Evolutionary conservation across 2,797 vertebrate genomes (phyloP).

Genomic region (Sitta carolinensis): DNA sequence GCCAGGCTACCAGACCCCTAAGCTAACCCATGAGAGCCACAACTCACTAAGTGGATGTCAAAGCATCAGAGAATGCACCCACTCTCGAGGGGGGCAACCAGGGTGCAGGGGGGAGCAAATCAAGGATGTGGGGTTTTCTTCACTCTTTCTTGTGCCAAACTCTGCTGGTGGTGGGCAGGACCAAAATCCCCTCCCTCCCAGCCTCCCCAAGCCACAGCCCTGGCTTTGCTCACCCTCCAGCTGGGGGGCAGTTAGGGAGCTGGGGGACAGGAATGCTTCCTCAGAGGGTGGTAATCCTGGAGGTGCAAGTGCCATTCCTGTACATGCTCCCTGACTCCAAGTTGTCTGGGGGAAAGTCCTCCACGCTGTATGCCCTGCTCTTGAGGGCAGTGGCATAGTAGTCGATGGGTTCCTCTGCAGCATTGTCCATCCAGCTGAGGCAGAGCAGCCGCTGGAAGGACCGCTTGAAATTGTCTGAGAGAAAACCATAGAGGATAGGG

Average conservation of each 20-base stretch:
- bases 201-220: background rate
- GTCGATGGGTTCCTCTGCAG: constrained; percentile 87
- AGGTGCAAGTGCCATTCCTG: constrained; percentile 87
- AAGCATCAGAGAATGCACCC: background rate
- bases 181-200: background rate
- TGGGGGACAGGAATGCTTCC: background rate
- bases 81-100: background rate
- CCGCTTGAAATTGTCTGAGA: constrained; percentile 90
- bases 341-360: constrained; percentile 84
- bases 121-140: background rate
- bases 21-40: background rate
- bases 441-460: constrained; percentile 91
- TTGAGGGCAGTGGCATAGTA: constrained; percentile 92
- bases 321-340: constrained; percentile 82
- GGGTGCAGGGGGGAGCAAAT: background rate
- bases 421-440: constrained; percentile 90
- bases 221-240: background rate
- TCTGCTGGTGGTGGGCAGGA: background rate
- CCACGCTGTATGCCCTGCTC: constrained; percentile 87
- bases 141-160: background rate
- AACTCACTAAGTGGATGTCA: background rate
- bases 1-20: background rate
- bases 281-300: constrained; percentile 87
- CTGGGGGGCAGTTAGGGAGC: background rate
- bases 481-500: constrained; percentile 89